phyloP scores from a whole-genome alignment of 2,113 vertebrate species.

The Dasypus novemcinctus region DNA sequence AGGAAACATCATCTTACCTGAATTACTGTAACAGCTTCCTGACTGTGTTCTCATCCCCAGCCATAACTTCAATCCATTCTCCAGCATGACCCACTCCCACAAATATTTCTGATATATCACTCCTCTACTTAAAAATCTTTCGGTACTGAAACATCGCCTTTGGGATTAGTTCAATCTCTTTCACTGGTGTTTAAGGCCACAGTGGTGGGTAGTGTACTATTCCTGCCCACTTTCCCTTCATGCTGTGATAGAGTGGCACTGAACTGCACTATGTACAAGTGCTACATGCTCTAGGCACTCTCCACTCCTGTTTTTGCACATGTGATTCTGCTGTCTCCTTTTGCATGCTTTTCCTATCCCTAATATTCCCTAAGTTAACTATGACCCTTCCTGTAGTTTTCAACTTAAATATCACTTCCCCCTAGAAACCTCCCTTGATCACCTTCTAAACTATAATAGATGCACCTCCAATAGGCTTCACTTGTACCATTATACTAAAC shows the following conservation, averaged over 20 bases:
- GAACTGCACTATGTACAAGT: neutral
- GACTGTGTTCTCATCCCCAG: neutral
- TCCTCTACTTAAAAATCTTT: neutral
- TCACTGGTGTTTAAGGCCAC: neutral
- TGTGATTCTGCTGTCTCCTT: neutral
- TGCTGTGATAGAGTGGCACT: neutral
- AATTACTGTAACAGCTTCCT: neutral
- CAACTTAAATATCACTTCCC: neutral
- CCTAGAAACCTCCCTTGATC: neutral
- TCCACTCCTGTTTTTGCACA: neutral
- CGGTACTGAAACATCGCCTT: too few relatives aligned
- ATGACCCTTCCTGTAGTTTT: neutral
- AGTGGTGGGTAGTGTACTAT: fast-evolving
- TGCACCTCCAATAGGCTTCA: neutral
- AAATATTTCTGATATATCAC: neutral
- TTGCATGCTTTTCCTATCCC: neutral
- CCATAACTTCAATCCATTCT: neutral
- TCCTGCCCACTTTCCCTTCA: neutral
- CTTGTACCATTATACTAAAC: neutral
- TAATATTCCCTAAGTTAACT: neutral
- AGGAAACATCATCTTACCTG: neutral
- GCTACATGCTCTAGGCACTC: neutral
- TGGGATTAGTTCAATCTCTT: neutral
- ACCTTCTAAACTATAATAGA: neutral
- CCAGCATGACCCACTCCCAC: neutral